Evolutionary conservation across 23 tunicate species (phyloP).

Genomic region (Botrylloides violaceus): DNA sequence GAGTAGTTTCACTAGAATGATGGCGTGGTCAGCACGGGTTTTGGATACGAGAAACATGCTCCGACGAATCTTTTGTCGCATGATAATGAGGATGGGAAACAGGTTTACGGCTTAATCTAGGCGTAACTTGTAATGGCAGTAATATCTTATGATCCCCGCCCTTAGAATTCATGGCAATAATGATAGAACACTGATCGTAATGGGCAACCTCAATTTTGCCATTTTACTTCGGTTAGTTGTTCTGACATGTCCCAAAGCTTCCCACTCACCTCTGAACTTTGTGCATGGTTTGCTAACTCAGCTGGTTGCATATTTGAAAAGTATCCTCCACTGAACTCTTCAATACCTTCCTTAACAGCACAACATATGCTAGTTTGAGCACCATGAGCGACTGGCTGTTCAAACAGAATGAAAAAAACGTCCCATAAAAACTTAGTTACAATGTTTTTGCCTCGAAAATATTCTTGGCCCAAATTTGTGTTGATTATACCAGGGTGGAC

Average conservation of each 20-base stretch:
- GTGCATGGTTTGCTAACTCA: not conserved
- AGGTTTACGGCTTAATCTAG: too few relatives aligned
- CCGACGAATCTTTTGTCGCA: too few relatives aligned
- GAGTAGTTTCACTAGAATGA: too few relatives aligned
- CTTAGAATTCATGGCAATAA: too few relatives aligned
- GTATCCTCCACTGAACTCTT: not conserved
- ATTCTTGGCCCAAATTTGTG: not conserved
- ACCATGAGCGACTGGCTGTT: not conserved
- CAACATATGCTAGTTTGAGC: slow-evolving; percentile 9
- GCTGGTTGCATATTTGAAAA: not conserved
- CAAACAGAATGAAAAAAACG: not conserved
- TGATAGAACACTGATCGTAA: too few relatives aligned
- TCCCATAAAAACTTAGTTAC: not conserved
- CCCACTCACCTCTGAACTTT: not conserved
- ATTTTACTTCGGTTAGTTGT: not conserved
- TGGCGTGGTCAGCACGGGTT: too few relatives aligned
- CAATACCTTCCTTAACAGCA: slow-evolving; percentile 9
- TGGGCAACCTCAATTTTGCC: not conserved
- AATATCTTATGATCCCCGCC: too few relatives aligned
- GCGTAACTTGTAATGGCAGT: too few relatives aligned
- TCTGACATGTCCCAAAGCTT: not conserved
- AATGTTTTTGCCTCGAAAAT: not conserved
- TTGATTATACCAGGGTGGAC: slow-evolving; percentile 19
- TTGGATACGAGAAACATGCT: too few relatives aligned
- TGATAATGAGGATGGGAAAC: too few relatives aligned